Conservation (phyloP, 2,888 invertebrate genomes). For the Andrena trimmerana region DNA sequence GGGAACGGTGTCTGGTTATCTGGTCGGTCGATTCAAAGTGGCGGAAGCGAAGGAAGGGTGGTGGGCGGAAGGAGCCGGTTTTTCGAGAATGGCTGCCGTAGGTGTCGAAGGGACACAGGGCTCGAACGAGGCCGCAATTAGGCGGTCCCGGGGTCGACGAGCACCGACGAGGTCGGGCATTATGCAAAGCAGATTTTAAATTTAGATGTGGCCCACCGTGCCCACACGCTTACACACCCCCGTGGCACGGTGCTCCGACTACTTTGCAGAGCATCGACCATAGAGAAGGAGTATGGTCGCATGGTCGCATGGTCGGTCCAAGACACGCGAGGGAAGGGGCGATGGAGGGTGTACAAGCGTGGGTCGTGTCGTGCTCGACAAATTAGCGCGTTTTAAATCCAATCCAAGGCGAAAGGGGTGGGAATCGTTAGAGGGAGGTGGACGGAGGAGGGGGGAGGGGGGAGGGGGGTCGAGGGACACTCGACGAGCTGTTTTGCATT, state of each 20-base stretch:
- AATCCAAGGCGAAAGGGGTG: conserved; percentile 81
- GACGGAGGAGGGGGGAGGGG: conserved; percentile 1
- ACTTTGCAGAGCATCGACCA: conserved; percentile 9
- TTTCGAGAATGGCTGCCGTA: conserved; percentile 79
- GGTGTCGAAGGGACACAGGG: conserved; percentile 82
- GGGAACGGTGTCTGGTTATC: conserved; percentile 58
- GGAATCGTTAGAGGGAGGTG: conserved; percentile 61
- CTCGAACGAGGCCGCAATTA: conserved; percentile 82
- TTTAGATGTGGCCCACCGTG: conserved; percentile 81
- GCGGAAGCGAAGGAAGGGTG: conserved; percentile 62
- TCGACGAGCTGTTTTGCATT: conserved; percentile 70
- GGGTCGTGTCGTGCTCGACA: conserved; percentile 78
- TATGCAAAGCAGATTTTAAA: conserved; percentile 85
- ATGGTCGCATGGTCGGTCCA: conserved; percentile 51
- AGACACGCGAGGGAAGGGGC: conserved; percentile 41
- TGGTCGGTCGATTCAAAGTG: conserved; percentile 68
- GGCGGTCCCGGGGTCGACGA: conserved; percentile 76
- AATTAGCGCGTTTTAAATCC: conserved; percentile 85
- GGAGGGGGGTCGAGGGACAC: conserved; percentile 23
- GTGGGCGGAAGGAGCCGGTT: conserved; percentile 73
- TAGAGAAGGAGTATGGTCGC: conserved; percentile 15
- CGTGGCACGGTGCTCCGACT: conserved; percentile 27
- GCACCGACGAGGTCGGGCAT: conserved; percentile 77
- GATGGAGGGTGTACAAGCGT: conserved; percentile 58
- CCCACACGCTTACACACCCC: conserved; percentile 55